Conservation (phyloP, 2,888 invertebrate species). For the Eilema depressum region DNA sequence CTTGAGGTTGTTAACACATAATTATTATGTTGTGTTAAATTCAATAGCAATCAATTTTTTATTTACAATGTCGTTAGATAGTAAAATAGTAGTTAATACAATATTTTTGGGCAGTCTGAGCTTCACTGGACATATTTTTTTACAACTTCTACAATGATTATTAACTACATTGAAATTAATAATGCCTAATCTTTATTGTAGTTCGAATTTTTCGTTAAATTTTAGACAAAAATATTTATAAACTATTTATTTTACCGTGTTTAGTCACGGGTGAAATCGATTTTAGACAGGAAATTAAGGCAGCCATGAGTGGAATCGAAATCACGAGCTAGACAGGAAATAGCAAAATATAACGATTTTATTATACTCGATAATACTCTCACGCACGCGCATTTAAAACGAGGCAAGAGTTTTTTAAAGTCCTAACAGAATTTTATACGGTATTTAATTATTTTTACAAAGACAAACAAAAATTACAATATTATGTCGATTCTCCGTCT, state of each 20-base stretch:
- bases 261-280: not conserved
- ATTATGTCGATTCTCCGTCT: not conserved
- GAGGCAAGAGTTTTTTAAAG: not conserved
- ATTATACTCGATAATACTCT: not conserved
- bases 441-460: not conserved
- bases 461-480: not conserved
- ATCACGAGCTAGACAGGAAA: slow-evolving; percentile 2
- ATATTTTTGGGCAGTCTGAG: not conserved
- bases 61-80: not conserved
- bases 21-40: not conserved
- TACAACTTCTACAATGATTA: not conserved
- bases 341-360: not conserved
- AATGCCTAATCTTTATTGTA: too few relatives aligned
- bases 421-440: not conserved
- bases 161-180: too few relatives aligned
- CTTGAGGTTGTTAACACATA: not conserved
- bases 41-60: not conserved
- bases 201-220: too few relatives aligned
- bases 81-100: not conserved
- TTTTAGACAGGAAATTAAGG: not conserved
- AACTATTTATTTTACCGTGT: too few relatives aligned
- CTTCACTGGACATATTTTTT: not conserved
- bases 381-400: not conserved
- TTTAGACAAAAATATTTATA: too few relatives aligned
- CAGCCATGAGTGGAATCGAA: not conserved